Conservation (phyloP, 37 sponge, comb jelly and placozoan species). For the Lycopodina hypogea region DNA sequence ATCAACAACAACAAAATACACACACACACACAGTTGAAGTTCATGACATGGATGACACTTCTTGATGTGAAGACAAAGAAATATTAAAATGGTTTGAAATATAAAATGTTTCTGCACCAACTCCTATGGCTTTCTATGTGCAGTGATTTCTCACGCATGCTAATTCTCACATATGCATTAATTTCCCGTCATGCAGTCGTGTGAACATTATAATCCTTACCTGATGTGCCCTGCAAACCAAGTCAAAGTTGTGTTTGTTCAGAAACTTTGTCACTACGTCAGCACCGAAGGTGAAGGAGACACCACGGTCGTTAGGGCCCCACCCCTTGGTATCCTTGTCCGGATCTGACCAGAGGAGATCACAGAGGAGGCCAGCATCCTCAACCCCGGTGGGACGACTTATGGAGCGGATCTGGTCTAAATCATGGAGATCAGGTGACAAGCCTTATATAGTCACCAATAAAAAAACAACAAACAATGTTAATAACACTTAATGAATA, state of each 20-base stretch:
- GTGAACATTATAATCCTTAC: slow-evolving; percentile 34
- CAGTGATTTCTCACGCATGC: too few relatives aligned
- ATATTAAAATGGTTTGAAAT: too few relatives aligned
- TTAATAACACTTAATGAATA: background rate
- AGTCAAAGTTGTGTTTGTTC: slow-evolving; percentile 89
- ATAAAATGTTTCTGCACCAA: too few relatives aligned
- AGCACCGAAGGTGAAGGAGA: slow-evolving; percentile 98
- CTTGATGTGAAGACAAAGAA: too few relatives aligned
- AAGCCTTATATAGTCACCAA: slow-evolving; percentile 42
- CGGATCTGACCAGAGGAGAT: slow-evolving; percentile 98
- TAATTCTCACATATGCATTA: too few relatives aligned
- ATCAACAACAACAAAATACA: too few relatives aligned
- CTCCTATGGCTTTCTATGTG: too few relatives aligned
- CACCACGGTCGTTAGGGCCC: slow-evolving; percentile 99
- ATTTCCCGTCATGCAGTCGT: too few relatives aligned
- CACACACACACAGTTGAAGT: too few relatives aligned
- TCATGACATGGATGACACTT: too few relatives aligned
- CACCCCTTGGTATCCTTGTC: slow-evolving; percentile 96
- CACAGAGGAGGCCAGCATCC: slow-evolving; percentile 96
- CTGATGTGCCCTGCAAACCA: slow-evolving; percentile 97
- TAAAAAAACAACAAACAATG: background rate
- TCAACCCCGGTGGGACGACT: slow-evolving; percentile 98
- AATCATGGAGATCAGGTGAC: slow-evolving; percentile 94
- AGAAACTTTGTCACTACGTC: slow-evolving; percentile 98
- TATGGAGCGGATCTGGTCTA: slow-evolving; percentile 96